Percentiles rank a stretch among this genome's conserved stretches.
Evolutionary conservation across 2,113 vertebrate species (phyloP).

Genomic region (Platysternon megacephalum): DNA sequence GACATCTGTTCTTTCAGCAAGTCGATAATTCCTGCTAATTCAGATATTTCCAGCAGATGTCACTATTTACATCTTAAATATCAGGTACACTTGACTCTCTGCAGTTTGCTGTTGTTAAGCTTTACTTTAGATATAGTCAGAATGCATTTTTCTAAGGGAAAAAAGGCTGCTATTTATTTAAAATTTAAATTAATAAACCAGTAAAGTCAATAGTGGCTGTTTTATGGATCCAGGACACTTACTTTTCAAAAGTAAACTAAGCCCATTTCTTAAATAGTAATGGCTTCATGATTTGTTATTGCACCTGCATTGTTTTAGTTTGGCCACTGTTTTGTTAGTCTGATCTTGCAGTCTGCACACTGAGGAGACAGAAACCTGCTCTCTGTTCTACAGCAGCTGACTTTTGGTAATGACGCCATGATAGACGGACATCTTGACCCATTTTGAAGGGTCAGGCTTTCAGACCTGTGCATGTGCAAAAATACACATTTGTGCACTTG

Average conservation of each 20-base stretch:
- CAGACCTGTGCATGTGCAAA: not conserved
- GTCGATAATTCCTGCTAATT: not conserved
- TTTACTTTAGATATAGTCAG: not conserved
- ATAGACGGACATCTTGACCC: not conserved
- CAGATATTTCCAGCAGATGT: not conserved
- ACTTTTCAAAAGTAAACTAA: not conserved
- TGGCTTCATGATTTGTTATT: not conserved
- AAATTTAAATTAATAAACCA: not conserved
- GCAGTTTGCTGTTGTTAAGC: not conserved
- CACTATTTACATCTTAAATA: not conserved
- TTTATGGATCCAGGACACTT: not conserved
- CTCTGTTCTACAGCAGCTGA: not conserved
- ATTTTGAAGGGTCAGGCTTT: not conserved
- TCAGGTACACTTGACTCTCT: not conserved
- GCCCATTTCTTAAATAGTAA: not conserved
- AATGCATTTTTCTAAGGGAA: not conserved
- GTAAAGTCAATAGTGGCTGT: not conserved
- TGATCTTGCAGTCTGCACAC: not conserved
- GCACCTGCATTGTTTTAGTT: not conserved
- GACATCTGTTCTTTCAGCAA: accelerated
- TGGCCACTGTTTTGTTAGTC: not conserved
- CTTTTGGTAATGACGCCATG: not conserved
- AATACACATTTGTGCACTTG: accelerated
- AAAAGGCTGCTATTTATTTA: not conserved
- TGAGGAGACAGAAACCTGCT: not conserved